Percentiles rank a stretch among this genome's conserved stretches.
Evolutionary conservation across 2,797 vertebrate genomes (phyloP).

Genomic region (Tolypeutes matacus): DNA sequence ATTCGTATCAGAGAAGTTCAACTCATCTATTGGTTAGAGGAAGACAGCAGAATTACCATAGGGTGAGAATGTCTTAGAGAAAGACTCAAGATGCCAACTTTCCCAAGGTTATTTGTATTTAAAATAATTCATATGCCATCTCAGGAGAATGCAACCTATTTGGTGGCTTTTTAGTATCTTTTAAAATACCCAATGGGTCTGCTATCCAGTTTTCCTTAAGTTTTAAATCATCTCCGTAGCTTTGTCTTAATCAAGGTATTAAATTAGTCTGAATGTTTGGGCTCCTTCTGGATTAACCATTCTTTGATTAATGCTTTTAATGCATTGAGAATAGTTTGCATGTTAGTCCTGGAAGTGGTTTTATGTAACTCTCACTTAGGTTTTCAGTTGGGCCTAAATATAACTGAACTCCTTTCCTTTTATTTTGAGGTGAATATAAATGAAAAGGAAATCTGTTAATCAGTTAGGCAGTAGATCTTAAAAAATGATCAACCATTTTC

Average conservation of each 20-base stretch:
- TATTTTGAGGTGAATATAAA: constrained; percentile 22
- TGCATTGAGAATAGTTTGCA: neutral
- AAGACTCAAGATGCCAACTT: neutral
- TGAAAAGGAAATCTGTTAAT: neutral
- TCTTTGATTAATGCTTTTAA: neutral
- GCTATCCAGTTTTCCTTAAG: neutral
- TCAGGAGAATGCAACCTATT: neutral
- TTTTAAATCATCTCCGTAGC: neutral
- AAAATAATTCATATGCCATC: constrained; percentile 2
- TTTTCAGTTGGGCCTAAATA: neutral
- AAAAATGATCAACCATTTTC: neutral
- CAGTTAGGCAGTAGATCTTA: neutral
- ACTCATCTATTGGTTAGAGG: neutral
- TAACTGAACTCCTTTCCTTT: neutral
- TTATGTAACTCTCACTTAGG: neutral
- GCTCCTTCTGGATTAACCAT: constrained; percentile 14
- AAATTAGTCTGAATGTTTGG: neutral
- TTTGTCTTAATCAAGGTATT: neutral
- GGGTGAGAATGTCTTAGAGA: neutral
- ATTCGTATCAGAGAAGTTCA: neutral
- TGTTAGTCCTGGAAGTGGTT: neutral
- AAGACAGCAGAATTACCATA: neutral
- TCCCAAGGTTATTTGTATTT: neutral
- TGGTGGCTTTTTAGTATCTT: neutral
- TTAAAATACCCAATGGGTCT: neutral